These are phyloP conservation scores for Thecocarcelia acutangulata DNA, from an alignment of 2,888 invertebrate species.

Conservation along the genomic window DNA sequence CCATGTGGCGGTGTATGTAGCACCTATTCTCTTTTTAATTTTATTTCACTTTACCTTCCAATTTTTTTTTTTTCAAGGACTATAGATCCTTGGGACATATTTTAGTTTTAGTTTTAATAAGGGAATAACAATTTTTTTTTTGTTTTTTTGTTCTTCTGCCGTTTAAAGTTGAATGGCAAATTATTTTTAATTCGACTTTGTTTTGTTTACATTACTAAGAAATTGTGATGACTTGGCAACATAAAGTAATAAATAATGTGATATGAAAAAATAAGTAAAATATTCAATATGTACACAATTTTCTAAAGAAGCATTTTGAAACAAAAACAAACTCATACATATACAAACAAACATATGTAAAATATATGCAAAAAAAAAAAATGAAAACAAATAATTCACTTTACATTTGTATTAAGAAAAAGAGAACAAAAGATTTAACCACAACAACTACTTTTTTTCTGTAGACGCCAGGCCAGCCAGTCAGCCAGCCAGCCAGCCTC, in stretches of 20 bases:
- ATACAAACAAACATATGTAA: not conserved
- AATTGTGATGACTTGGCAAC: conserved; percentile 45
- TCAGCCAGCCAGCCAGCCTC: conserved; percentile 57
- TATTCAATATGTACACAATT: conserved; percentile 28
- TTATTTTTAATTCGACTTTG: not conserved
- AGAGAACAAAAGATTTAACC: conserved; percentile 69
- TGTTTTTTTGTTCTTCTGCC: too few relatives aligned
- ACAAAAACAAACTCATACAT: conserved; percentile 39
- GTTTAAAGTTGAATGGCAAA: too few relatives aligned
- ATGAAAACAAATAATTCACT: conserved; percentile 35
- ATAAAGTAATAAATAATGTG: conserved; percentile 39
- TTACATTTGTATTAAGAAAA: conserved; percentile 42
- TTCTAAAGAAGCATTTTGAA: conserved; percentile 39
- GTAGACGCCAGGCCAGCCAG: conserved; percentile 63
- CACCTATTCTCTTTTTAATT: too few relatives aligned
- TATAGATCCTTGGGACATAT: too few relatives aligned
- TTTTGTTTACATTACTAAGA: conserved; percentile 46
- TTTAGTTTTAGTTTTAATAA: too few relatives aligned
- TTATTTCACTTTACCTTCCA: too few relatives aligned
- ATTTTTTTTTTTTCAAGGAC: too few relatives aligned
- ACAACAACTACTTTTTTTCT: conserved; percentile 63
- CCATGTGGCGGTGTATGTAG: too few relatives aligned
- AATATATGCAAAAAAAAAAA: not conserved
- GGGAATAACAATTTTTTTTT: too few relatives aligned
- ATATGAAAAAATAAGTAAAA: conserved; percentile 45